phyloP scores from a whole-genome alignment of 1,140 invertebrate genomes.

The Lepeophtheirus salmonis region DNA sequence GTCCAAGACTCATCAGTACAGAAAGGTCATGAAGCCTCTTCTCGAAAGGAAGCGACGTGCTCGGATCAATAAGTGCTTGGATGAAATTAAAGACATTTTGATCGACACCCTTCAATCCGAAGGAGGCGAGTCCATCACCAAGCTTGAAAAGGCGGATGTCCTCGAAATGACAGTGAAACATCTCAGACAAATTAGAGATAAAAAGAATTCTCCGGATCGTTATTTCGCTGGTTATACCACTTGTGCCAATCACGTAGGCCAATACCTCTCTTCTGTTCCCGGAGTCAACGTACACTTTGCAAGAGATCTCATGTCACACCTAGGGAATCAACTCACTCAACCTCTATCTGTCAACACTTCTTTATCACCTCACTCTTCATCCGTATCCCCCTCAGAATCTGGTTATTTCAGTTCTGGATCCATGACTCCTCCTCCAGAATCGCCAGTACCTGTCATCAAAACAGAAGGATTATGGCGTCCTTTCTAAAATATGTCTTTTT shows the following conservation, averaged over 20 bases:
- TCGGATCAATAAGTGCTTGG: slow-evolving; percentile 78
- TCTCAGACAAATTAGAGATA: slow-evolving; percentile 32
- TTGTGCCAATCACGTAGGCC: slow-evolving; percentile 72
- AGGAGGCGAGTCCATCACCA: slow-evolving; percentile 66
- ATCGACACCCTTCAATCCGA: slow-evolving; percentile 61
- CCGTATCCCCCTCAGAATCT: background rate
- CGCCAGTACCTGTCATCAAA: background rate
- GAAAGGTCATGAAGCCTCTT: slow-evolving; percentile 86
- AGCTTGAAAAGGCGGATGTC: slow-evolving; percentile 93
- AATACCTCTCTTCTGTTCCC: slow-evolving; percentile 60
- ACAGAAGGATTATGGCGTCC: background rate
- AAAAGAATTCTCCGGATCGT: slow-evolving; percentile 50
- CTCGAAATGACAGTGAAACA: slow-evolving; percentile 85
- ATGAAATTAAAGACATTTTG: slow-evolving; percentile 78
- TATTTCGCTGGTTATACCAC: slow-evolving; percentile 76
- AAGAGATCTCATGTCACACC: slow-evolving; percentile 63
- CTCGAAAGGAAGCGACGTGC: slow-evolving; percentile 78
- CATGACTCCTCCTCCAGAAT: background rate
- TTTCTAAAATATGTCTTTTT: too few species aligned
- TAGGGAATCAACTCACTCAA: slow-evolving; percentile 48
- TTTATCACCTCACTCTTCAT: background rate
- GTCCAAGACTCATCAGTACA: slow-evolving; percentile 68
- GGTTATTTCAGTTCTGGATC: background rate
- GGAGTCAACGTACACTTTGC: slow-evolving; percentile 41
- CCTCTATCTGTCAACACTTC: background rate